Evolutionary conservation across 2,888 invertebrate species (phyloP).

Genomic region (Caenorhabditis doughertyi): DNA sequence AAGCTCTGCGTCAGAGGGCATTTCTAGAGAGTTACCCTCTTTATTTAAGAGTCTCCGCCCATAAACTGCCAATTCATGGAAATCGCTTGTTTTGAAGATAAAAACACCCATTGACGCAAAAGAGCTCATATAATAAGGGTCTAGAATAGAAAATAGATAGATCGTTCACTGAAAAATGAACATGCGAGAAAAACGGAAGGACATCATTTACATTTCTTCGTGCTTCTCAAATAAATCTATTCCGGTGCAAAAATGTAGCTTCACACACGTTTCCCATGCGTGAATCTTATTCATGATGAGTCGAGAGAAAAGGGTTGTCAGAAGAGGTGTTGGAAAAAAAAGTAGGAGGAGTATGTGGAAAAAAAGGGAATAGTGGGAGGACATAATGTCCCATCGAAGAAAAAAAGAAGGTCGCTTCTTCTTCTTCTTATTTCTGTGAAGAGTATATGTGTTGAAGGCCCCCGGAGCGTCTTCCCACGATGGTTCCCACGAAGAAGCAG

Average conservation of each 20-base stretch:
- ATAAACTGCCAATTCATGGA: too few species aligned
- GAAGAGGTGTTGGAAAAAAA: not conserved
- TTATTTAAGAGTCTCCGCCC: too few species aligned
- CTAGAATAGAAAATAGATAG: not conserved
- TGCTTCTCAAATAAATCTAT: slow-evolving; percentile 1
- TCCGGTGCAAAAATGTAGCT: slow-evolving; percentile 9
- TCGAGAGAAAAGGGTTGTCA: not conserved
- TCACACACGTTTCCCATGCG: slow-evolving; percentile 40
- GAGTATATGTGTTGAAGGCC: slow-evolving; percentile 7
- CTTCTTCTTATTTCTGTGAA: not conserved
- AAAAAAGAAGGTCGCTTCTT: not conserved
- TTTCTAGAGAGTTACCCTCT: too few species aligned
- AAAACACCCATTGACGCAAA: not conserved
- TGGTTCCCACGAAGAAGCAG: slow-evolving; percentile 55
- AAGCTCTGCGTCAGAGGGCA: too few species aligned
- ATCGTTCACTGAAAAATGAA: not conserved
- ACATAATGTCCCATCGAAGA: slow-evolving; percentile 36
- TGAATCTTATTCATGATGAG: slow-evolving; percentile 34
- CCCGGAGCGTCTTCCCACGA: slow-evolving; percentile 34
- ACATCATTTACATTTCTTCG: not conserved
- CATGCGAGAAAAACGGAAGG: slow-evolving; percentile 8
- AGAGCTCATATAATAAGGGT: not conserved
- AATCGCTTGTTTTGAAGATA: too few species aligned
- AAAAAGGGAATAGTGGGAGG: slow-evolving; percentile 13
- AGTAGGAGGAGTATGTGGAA: slow-evolving; percentile 15